These are phyloP conservation scores for Sarcophaga rosellei DNA, from an alignment of 2,888 invertebrate genomes.

Conservation along the genomic window DNA sequence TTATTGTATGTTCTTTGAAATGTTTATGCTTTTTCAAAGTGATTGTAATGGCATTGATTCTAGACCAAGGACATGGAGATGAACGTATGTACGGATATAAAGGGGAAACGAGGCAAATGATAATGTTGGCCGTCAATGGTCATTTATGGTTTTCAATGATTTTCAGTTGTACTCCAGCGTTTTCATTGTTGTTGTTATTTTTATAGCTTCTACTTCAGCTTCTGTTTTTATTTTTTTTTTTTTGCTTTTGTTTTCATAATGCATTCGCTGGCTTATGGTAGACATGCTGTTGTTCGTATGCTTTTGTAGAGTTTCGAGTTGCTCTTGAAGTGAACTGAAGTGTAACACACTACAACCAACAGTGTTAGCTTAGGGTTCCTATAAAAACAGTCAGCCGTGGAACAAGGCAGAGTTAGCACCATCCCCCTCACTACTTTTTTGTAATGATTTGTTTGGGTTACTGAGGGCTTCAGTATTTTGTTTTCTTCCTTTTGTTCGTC, in stretches of 20 bases:
- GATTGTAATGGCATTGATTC: not conserved
- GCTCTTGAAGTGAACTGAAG: constrained; percentile 64
- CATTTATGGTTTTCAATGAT: constrained; percentile 66
- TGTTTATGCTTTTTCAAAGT: not conserved
- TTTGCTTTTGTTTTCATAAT: constrained; percentile 34
- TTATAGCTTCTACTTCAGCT: constrained; percentile 18
- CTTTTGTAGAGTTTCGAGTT: constrained; percentile 1
- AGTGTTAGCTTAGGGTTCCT: constrained; percentile 59
- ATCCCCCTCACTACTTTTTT: not conserved
- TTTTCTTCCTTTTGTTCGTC: not conserved
- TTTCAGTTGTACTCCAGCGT: constrained; percentile 48
- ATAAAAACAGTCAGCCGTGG: not conserved
- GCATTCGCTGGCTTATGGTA: constrained; percentile 27
- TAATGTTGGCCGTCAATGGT: constrained; percentile 40
- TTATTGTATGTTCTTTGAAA: not conserved
- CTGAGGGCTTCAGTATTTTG: constrained; percentile 15
- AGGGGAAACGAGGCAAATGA: not conserved
- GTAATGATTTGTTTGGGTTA: constrained; percentile 38
- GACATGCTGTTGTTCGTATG: constrained; percentile 1
- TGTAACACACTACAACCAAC: constrained; percentile 41
- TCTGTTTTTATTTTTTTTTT: not conserved
- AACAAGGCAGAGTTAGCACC: not conserved
- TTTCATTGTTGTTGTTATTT: constrained; percentile 9
- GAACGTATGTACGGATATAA: not conserved
- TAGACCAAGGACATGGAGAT: not conserved